Conservation (phyloP, 2,113 vertebrate genomes). For the Uropsilus gracilis region DNA sequence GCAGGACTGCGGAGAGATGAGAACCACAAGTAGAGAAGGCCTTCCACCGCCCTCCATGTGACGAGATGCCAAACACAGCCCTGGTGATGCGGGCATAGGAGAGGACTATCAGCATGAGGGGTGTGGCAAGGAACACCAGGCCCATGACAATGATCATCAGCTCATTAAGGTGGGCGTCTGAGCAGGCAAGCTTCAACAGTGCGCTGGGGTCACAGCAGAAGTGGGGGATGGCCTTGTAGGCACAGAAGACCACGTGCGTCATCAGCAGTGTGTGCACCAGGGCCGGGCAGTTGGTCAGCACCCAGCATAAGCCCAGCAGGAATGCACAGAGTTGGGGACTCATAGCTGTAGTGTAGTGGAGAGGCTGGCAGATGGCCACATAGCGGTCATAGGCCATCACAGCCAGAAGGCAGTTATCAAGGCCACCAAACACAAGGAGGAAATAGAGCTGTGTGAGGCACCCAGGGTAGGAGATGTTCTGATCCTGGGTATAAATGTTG, state of each 20-base stretch:
- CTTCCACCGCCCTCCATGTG: conserved; percentile 61
- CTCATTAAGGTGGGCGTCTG: conserved; percentile 42
- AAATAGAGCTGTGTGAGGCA: conserved; percentile 77
- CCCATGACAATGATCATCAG: conserved; percentile 56
- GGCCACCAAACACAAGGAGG: conserved; percentile 73
- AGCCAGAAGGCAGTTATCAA: conserved; percentile 76
- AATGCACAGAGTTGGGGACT: conserved; percentile 52
- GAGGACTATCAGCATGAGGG: conserved; percentile 63
- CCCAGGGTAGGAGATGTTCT: conserved; percentile 57
- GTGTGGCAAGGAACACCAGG: conserved; percentile 50
- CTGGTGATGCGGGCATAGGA: conserved; percentile 65
- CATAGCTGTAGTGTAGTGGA: conserved; percentile 64
- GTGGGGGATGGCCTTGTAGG: conserved; percentile 40
- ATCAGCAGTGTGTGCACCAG: conserved; percentile 61
- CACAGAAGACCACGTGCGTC: conserved; percentile 63
- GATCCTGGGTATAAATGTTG: conserved; percentile 61
- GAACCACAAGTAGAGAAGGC: conserved; percentile 71
- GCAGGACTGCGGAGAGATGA: conserved; percentile 71
- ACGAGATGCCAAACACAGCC: conserved; percentile 60
- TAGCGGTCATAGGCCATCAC: conserved; percentile 79
- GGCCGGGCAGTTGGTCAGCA: conserved; percentile 61
- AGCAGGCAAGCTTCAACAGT: conserved; percentile 68
- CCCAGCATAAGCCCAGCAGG: conserved; percentile 50
- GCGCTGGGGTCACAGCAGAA: conserved; percentile 72
- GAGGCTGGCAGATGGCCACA: conserved; percentile 66